Evolutionary conservation across 2,113 vertebrate genomes (phyloP).

Genomic region (Aptenodytes forsteri): DNA sequence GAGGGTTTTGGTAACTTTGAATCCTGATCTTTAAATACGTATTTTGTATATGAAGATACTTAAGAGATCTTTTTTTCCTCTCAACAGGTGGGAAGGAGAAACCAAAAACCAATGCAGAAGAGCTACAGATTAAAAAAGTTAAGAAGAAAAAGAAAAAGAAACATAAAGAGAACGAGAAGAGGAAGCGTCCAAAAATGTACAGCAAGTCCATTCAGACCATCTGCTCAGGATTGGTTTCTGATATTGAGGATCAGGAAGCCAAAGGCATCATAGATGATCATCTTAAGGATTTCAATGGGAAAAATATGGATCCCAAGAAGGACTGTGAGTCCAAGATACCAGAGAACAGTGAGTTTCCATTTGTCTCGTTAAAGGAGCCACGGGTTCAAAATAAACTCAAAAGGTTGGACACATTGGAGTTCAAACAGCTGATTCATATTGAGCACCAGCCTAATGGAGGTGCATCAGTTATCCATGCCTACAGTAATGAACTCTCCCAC

Average conservation of each 20-base stretch:
- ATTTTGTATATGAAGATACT: background rate
- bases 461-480: constrained; percentile 92
- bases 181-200: constrained; percentile 95
- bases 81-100: constrained; percentile 89
- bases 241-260: constrained; percentile 77
- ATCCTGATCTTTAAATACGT: background rate
- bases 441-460: constrained; percentile 98
- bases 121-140: constrained; percentile 95
- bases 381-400: constrained; percentile 77
- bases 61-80: background rate
- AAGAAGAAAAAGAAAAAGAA: constrained; percentile 99
- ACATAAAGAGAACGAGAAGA: constrained; percentile 96
- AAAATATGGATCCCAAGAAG: constrained; percentile 75
- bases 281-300: constrained; percentile 75
- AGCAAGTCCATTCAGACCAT: constrained; percentile 94
- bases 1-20: background rate
- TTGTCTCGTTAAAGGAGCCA: constrained; percentile 76
- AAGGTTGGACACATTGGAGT: constrained; percentile 87
- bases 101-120: constrained; percentile 85
- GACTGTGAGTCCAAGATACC: constrained; percentile 71
- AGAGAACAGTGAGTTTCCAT: constrained; percentile 77
- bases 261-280: constrained; percentile 78
- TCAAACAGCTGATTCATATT: constrained; percentile 89
- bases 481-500: constrained; percentile 89
- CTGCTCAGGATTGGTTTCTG: constrained; percentile 86